Conservation (phyloP, 2,113 vertebrate species). For the Silurus meridionalis region DNA sequence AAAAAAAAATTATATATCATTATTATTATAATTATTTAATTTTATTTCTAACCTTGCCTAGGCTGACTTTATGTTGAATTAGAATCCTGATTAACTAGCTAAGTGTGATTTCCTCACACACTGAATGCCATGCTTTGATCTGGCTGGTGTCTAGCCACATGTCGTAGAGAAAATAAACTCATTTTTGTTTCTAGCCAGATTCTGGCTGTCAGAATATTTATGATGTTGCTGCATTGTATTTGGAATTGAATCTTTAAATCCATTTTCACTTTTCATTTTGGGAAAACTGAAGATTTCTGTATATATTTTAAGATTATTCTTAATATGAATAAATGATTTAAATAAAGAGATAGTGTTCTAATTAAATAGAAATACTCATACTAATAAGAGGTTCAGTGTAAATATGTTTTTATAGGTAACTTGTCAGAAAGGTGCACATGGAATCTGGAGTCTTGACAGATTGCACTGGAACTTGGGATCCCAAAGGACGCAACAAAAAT, state of each 20-base stretch:
- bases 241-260: neutral
- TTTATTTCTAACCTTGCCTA: neutral
- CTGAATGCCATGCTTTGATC: neutral
- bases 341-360: neutral
- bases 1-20: no score
- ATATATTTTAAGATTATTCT: neutral
- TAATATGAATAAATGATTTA: neutral
- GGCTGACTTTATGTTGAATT: neutral
- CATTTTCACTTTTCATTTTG: neutral
- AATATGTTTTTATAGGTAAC: neutral
- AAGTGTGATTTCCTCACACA: neutral
- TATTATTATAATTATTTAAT: neutral
- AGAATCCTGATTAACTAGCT: neutral
- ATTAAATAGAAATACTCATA: neutral
- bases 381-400: neutral
- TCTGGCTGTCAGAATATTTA: neutral
- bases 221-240: no score
- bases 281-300: neutral
- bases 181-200: neutral
- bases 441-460: neutral
- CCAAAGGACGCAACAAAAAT: neutral
- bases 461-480: neutral
- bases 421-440: neutral
- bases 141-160: neutral
- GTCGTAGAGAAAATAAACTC: neutral